Percentiles rank a stretch among this genome's conserved stretches.
Conservation (phyloP, 2,888 invertebrate species). For the Tachina lurida region DNA sequence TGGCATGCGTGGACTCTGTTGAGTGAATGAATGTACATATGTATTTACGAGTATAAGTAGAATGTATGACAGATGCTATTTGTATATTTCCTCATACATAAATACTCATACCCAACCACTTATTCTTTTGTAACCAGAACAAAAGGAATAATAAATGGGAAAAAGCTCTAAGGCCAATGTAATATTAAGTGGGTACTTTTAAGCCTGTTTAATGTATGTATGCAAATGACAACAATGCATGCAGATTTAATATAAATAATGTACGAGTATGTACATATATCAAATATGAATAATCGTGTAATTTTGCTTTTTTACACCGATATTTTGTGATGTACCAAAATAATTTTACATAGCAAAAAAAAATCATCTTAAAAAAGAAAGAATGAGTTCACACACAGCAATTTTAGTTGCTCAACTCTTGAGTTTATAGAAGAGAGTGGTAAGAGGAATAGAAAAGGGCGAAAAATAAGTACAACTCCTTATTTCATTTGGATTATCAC, state of each 20-base stretch:
- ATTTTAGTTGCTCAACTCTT: too few species aligned
- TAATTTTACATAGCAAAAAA: too few species aligned
- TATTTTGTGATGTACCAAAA: too few species aligned
- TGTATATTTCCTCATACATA: neutral
- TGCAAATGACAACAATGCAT: conserved; percentile 54
- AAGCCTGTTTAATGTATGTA: conserved; percentile 46
- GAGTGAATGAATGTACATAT: neutral
- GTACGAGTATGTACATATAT: neutral
- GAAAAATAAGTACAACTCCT: too few species aligned
- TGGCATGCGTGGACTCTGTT: neutral
- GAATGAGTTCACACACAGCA: too few species aligned
- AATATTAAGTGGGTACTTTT: conserved; percentile 52
- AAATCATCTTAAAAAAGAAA: too few species aligned
- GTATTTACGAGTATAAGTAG: too few species aligned
- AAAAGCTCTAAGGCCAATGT: conserved; percentile 58
- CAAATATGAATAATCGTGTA: neutral
- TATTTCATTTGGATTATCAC: too few species aligned
- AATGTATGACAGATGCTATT: conserved; percentile 14
- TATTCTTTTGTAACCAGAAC: conserved; percentile 31
- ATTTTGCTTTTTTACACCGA: too few species aligned
- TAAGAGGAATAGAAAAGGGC: too few species aligned
- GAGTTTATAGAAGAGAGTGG: too few species aligned
- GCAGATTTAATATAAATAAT: neutral
- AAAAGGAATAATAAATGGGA: conserved; percentile 33
- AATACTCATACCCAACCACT: neutral